Conservation (phyloP, 1,140 invertebrate species). For the Penaeus japonicus region DNA sequence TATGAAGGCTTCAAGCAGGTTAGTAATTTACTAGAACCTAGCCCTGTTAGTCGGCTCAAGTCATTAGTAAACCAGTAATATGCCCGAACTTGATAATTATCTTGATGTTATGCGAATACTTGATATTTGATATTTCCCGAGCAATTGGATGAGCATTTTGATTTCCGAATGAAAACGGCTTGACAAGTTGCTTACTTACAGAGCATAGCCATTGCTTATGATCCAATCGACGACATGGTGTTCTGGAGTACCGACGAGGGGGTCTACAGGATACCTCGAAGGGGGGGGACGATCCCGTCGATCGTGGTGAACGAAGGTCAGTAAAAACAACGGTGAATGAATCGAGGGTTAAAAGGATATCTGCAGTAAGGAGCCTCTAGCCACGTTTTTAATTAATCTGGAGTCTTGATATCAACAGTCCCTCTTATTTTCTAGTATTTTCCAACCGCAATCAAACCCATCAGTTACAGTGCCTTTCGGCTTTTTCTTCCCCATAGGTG, state of each 20-base stretch:
- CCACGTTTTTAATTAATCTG: background rate
- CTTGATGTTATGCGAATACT: too few species aligned
- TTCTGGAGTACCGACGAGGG: background rate
- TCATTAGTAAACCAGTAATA: too few species aligned
- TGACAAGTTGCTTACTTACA: background rate
- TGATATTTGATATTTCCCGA: too few species aligned
- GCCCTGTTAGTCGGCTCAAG: background rate
- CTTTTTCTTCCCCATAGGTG: constrained; percentile 76
- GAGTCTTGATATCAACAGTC: too few species aligned
- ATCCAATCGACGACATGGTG: background rate
- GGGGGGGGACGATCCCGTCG: background rate
- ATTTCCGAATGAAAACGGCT: background rate
- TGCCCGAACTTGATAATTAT: too few species aligned
- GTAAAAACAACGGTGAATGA: background rate
- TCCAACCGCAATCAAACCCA: too few species aligned
- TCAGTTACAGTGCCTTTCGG: too few species aligned
- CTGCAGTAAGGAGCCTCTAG: too few species aligned
- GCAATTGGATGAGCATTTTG: too few species aligned
- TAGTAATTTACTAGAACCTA: background rate
- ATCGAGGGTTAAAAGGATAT: too few species aligned
- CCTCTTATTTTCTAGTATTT: too few species aligned
- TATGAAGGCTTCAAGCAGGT: background rate
- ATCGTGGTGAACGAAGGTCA: background rate
- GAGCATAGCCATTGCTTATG: constrained; percentile 11
- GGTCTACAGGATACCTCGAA: background rate